phyloP scores from a whole-genome alignment of 2,888 invertebrate genomes.

The Cistogaster globosa region DNA sequence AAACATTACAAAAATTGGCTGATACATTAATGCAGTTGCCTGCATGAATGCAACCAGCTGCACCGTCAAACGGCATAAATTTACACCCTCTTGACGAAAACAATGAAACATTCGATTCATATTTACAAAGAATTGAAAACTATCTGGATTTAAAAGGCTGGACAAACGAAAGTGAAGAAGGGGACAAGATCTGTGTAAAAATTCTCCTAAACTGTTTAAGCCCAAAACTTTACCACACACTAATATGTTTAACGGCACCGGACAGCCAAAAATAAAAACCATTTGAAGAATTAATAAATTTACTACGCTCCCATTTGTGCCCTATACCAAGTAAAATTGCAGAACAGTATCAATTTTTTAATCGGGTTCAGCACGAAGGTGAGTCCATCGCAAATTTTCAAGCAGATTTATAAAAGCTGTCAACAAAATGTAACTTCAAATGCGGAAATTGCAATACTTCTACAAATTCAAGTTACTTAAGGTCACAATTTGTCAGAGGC shows the following conservation, averaged over 20 bases:
- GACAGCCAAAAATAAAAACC: slow-evolving; percentile 3
- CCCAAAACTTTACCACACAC: slow-evolving; percentile 3
- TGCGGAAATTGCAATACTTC: slow-evolving; percentile 4
- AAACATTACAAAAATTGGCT: background rate
- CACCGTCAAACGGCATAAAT: background rate
- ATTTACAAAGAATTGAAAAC: slow-evolving; percentile 2
- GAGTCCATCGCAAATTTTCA: slow-evolving; percentile 17
- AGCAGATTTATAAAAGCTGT: slow-evolving; percentile 7
- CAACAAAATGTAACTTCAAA: slow-evolving; percentile 21
- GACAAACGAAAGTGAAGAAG: background rate
- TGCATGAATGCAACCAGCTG: slow-evolving; percentile 1
- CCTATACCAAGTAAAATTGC: background rate
- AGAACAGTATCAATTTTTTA: background rate
- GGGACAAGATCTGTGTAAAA: slow-evolving; percentile 11
- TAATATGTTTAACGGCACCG: slow-evolving; percentile 1
- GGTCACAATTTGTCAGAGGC: slow-evolving; percentile 8
- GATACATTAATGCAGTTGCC: background rate
- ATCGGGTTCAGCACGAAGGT: background rate
- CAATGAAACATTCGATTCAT: background rate
- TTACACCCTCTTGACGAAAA: too few species aligned
- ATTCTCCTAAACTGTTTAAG: background rate
- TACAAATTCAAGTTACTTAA: background rate
- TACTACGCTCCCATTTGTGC: slow-evolving; percentile 19
- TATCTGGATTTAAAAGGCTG: slow-evolving; percentile 10
- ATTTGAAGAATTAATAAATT: background rate